Conservation (phyloP, 2,888 invertebrate species). For the Drosophila nr. fundita region DNA sequence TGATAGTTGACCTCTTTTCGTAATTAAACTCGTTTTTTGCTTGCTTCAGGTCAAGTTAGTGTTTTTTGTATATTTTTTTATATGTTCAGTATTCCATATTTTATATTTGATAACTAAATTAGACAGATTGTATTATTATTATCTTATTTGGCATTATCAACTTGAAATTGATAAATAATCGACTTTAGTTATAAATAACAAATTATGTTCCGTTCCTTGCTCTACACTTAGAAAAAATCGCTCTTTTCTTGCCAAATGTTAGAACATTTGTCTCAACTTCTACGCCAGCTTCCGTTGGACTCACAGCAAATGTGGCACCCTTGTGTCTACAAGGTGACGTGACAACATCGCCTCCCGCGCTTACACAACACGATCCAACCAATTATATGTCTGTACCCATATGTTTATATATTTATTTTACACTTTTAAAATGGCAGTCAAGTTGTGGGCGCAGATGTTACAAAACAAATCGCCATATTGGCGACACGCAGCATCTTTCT, state of each 20-base stretch:
- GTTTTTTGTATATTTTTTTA: not conserved
- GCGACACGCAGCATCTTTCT: conserved; percentile 16
- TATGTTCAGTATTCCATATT: not conserved
- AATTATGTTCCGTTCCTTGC: no score
- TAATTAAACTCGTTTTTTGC: not conserved
- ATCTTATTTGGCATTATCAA: not conserved
- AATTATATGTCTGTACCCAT: conserved; percentile 15
- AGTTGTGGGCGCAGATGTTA: conserved; percentile 51
- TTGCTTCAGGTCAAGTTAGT: not conserved
- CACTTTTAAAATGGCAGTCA: conserved; percentile 13
- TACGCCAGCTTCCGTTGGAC: conserved; percentile 6
- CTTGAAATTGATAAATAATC: no score
- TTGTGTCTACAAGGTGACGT: conserved; percentile 15
- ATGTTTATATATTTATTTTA: conserved; percentile 21
- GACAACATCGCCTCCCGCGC: conserved; percentile 37
- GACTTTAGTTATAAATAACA: no score
- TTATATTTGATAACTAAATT: not conserved
- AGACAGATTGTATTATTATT: not conserved
- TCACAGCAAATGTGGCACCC: conserved; percentile 16
- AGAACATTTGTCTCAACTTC: not conserved
- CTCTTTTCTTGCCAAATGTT: not conserved
- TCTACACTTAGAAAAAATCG: no score
- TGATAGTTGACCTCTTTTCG: not conserved
- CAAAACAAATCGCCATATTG: conserved; percentile 41
- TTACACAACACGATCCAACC: conserved; percentile 48